These are phyloP conservation scores for Cochlearius cochlearius DNA, from an alignment of 2,113 vertebrate species.

Conservation along the genomic window DNA sequence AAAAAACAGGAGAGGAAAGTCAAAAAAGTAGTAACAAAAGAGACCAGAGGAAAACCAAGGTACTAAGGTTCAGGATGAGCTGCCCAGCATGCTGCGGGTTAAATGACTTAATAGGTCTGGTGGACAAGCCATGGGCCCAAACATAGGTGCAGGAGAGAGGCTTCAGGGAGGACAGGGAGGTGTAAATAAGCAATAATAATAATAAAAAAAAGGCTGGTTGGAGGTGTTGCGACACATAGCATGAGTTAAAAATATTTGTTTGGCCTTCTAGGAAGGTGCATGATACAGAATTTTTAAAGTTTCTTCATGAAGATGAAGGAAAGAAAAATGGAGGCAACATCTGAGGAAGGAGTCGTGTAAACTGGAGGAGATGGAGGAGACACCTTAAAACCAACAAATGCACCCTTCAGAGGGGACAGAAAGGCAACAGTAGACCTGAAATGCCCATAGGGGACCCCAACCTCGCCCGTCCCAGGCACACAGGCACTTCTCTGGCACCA, in stretches of 20 bases:
- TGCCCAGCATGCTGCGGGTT: not conserved
- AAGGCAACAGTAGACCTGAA: not conserved
- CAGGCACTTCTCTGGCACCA: too few species aligned
- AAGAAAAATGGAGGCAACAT: not conserved
- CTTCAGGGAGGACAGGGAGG: not conserved
- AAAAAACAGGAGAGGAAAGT: not conserved
- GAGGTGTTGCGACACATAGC: not conserved
- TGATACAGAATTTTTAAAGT: not conserved
- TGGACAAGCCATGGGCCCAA: not conserved
- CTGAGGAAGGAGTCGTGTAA: not conserved
- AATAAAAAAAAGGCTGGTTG: not conserved
- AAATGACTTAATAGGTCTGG: not conserved
- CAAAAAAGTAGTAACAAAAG: not conserved
- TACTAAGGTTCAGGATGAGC: not conserved
- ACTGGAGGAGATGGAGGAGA: not conserved
- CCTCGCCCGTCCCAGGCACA: fast-evolving
- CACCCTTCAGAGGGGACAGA: not conserved
- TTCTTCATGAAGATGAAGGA: not conserved
- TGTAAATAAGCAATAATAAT: not conserved
- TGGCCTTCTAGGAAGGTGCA: not conserved
- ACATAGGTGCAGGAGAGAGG: not conserved
- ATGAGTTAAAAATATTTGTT: not conserved
- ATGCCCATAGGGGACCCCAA: not conserved
- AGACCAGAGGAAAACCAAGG: not conserved
- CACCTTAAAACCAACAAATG: not conserved